phyloP scores from a whole-genome alignment of 2,888 invertebrate species.

The Griposia aprilina region DNA sequence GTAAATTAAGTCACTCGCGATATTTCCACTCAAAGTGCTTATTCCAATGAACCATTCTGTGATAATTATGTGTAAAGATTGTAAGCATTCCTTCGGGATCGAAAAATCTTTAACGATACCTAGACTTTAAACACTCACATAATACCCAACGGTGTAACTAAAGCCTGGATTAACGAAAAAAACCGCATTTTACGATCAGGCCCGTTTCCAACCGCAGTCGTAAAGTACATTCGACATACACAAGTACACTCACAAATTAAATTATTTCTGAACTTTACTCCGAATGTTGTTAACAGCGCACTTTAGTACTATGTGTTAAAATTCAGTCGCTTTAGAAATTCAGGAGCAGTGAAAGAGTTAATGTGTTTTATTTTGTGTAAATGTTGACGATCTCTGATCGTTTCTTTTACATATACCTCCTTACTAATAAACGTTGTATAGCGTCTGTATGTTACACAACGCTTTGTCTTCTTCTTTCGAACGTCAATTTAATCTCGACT shows the following conservation, averaged over 20 bases:
- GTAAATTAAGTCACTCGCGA: not conserved
- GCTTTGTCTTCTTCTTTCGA: too few relatives aligned
- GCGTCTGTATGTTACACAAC: too few relatives aligned
- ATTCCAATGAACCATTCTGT: not conserved
- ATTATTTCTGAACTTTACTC: conserved; percentile 62
- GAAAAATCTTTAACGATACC: not conserved
- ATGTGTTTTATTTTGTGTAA: conserved; percentile 14
- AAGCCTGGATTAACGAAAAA: conserved; percentile 64
- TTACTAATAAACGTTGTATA: too few relatives aligned
- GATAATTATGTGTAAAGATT: not conserved
- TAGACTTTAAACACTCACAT: not conserved
- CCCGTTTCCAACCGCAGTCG: conserved; percentile 63
- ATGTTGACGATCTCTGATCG: conserved; percentile 11
- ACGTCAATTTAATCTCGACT: too few relatives aligned
- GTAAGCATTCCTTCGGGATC: not conserved
- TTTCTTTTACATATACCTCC: not conserved
- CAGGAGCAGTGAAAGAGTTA: not conserved
- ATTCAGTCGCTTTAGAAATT: conserved; percentile 25
- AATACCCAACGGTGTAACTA: conserved; percentile 67
- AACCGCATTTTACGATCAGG: conserved; percentile 72
- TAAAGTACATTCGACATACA: conserved; percentile 68
- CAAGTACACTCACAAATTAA: conserved; percentile 66
- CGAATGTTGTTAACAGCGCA: conserved; percentile 47
- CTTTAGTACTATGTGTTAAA: conserved; percentile 32
- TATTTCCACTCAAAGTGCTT: not conserved